Evolutionary conservation across 2,113 vertebrate species (phyloP).

Genomic region (Brachypteracias leptosomus): DNA sequence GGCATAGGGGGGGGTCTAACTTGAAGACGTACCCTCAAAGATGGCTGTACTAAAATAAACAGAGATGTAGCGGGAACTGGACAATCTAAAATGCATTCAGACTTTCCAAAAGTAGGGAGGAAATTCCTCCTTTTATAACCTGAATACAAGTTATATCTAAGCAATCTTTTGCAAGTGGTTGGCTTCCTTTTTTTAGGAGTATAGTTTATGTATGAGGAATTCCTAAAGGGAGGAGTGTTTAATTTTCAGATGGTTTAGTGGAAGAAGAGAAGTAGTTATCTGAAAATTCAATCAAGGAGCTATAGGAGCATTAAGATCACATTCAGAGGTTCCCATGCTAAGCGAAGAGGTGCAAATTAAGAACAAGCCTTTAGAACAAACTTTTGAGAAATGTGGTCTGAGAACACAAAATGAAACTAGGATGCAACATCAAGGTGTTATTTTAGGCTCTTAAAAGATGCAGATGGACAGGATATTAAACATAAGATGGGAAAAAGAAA

Average conservation of each 20-base stretch:
- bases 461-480: not conserved
- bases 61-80: not conserved
- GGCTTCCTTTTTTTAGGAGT: not conserved
- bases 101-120: not conserved
- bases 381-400: not conserved
- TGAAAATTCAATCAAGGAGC: not conserved
- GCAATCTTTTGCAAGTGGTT: not conserved
- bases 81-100: not conserved
- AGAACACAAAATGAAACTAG: not conserved
- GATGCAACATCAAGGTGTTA: not conserved
- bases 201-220: not conserved
- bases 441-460: not conserved
- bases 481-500: not conserved
- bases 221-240: not conserved
- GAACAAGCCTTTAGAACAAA: not conserved
- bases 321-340: not conserved
- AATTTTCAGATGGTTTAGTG: not conserved
- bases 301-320: not conserved
- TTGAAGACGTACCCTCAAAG: not conserved
- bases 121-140: not conserved
- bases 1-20: accelerated
- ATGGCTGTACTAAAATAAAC: not conserved
- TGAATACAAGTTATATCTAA: not conserved
- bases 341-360: not conserved
- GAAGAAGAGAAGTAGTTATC: not conserved